These are phyloP conservation scores for Rhamnusium bicolor DNA, from an alignment of 2,888 invertebrate genomes.

Conservation along the genomic window DNA sequence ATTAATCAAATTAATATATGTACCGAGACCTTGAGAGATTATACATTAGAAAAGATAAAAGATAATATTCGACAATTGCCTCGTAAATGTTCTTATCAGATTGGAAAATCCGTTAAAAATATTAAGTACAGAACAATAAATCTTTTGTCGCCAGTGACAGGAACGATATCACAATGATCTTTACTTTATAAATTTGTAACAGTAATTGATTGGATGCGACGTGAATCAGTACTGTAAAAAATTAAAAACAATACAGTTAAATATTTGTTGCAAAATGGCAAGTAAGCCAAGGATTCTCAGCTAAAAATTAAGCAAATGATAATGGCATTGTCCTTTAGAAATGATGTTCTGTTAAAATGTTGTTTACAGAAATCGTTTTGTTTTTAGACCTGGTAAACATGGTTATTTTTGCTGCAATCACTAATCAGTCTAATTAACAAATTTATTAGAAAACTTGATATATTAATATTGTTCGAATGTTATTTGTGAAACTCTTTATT, in stretches of 20 bases:
- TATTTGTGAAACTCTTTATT: too few species aligned
- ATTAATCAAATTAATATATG: conserved; percentile 10
- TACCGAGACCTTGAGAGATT: conserved; percentile 8
- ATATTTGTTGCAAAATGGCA: not conserved
- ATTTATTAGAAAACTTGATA: too few species aligned
- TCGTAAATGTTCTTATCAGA: not conserved
- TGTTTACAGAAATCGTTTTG: not conserved
- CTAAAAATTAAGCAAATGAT: not conserved
- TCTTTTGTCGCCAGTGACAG: not conserved
- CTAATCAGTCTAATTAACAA: too few species aligned
- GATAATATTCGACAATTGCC: not conserved
- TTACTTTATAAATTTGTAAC: not conserved
- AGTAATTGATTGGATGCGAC: not conserved
- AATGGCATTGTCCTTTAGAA: not conserved
- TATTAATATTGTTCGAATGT: too few species aligned
- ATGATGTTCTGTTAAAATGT: not conserved
- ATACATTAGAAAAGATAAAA: not conserved
- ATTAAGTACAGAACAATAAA: not conserved
- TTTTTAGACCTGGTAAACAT: too few species aligned
- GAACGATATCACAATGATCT: not conserved
- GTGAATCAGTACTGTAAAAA: not conserved
- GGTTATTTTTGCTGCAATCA: too few species aligned
- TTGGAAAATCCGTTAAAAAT: not conserved
- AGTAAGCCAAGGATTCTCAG: not conserved
- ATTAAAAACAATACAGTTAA: not conserved